Conservation (phyloP, 2,797 vertebrate species). For the Rhinogobio ventralis region DNA sequence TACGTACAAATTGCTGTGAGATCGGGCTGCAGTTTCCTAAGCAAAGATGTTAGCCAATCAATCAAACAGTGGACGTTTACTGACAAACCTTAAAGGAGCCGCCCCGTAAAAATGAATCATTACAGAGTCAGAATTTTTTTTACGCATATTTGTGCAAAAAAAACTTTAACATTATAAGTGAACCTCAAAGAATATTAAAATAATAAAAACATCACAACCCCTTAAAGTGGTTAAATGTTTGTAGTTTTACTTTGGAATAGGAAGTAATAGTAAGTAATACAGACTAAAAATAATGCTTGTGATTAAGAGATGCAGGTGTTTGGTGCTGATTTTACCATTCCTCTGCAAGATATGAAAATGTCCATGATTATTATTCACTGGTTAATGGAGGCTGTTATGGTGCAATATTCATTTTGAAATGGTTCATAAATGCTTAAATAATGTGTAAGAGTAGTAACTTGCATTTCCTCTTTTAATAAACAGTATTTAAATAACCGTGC, state of each 20-base stretch:
- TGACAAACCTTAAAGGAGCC: no score
- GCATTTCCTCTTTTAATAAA: constrained; percentile 27
- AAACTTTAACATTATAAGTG: neutral
- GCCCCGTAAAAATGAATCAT: no score
- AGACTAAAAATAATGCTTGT: neutral
- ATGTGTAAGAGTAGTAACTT: neutral
- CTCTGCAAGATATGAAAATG: neutral
- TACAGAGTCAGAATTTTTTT: no score
- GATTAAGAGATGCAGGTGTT: neutral
- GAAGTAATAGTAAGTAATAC: neutral
- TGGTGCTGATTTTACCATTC: neutral
- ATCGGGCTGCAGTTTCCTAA: no score
- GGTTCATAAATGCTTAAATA: neutral
- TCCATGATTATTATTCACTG: neutral
- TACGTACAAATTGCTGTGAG: no score
- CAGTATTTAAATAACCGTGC: neutral
- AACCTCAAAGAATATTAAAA: neutral
- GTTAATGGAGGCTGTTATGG: neutral
- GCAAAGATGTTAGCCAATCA: no score
- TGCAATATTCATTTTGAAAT: neutral
- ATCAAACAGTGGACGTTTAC: no score
- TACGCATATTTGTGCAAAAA: no score
- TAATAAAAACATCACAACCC: neutral
- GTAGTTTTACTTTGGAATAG: neutral
- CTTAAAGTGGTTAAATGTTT: neutral